These are phyloP conservation scores for Saxidomus purpurata DNA, from an alignment of 1,140 invertebrate genomes.

Conservation along the genomic window DNA sequence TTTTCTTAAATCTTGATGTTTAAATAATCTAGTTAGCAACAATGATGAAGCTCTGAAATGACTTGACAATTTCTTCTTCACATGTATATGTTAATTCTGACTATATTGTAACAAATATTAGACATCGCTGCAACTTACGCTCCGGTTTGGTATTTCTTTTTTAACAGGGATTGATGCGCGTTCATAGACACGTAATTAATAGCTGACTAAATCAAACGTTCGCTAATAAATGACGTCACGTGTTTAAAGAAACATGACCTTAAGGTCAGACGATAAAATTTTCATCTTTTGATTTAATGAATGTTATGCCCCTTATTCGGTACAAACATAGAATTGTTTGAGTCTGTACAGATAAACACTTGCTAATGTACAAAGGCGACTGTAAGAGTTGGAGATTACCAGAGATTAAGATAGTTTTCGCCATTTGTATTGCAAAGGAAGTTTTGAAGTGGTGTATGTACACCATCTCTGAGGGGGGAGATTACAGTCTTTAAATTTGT, in stretches of 20 bases:
- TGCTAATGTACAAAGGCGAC: constrained; percentile 60
- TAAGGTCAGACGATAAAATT: constrained; percentile 62
- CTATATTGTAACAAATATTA: background rate
- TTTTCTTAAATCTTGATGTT: no score
- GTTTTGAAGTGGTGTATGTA: constrained; percentile 26
- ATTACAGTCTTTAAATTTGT: constrained; percentile 10
- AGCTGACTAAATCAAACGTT: constrained; percentile 56
- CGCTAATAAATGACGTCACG: constrained; percentile 66
- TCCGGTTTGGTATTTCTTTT: constrained; percentile 46
- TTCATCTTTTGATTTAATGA: constrained; percentile 68
- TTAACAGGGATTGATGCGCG: constrained; percentile 23
- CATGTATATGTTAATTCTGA: background rate
- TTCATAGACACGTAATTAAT: constrained; percentile 56
- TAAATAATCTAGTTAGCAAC: no score
- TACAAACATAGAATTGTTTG: constrained; percentile 65
- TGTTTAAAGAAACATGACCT: constrained; percentile 67
- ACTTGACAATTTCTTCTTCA: background rate
- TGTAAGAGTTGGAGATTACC: constrained; percentile 56
- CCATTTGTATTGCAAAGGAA: constrained; percentile 55
- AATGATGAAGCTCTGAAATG: background rate
- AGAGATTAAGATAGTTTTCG: constrained; percentile 59
- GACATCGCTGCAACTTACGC: background rate
- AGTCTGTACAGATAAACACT: constrained; percentile 57
- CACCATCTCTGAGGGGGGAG: background rate
- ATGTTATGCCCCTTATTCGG: constrained; percentile 45